Evolutionary conservation across 2,888 invertebrate species (phyloP).

Genomic region (Villa cingulata): DNA sequence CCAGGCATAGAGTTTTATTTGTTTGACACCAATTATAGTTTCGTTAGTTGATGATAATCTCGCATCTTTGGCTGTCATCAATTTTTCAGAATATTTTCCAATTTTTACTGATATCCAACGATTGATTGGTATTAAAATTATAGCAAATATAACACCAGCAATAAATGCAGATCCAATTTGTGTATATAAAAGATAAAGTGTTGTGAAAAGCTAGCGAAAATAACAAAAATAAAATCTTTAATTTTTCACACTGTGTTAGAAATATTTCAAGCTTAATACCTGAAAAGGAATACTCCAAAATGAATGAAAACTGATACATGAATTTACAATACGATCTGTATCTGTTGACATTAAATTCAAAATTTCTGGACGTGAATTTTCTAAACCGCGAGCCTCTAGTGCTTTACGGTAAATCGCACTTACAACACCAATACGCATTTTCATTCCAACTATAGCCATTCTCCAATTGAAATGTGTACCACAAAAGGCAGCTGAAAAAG

Average conservation of each 20-base stretch:
- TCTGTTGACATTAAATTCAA: conserved; percentile 96
- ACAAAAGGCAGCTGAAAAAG: conserved; percentile 53
- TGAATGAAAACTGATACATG: conserved; percentile 90
- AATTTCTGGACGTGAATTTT: conserved; percentile 62
- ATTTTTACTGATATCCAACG: conserved; percentile 80
- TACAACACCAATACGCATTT: conserved; percentile 75
- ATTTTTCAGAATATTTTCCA: conserved; percentile 63
- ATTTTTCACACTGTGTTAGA: background rate
- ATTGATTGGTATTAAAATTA: conserved; percentile 86
- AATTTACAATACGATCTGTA: conserved; percentile 86
- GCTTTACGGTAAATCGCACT: conserved; percentile 60
- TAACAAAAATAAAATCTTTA: conserved; percentile 6
- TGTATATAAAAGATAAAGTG: conserved; percentile 66
- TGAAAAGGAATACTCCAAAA: conserved; percentile 94
- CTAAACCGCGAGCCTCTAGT: conserved; percentile 36
- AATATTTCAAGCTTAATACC: conserved; percentile 34
- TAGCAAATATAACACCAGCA: conserved; percentile 74
- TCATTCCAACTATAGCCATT: conserved; percentile 69
- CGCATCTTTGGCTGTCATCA: conserved; percentile 86
- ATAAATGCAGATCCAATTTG: conserved; percentile 87
- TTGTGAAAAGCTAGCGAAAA: conserved; percentile 55
- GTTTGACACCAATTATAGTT: conserved; percentile 71
- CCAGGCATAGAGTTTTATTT: conserved; percentile 89
- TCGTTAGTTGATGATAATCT: conserved; percentile 81
- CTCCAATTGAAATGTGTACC: conserved; percentile 82